Base-by-base conservation (phyloP, 2,888 invertebrate species). In the Stenodera caucasica region DNA sequence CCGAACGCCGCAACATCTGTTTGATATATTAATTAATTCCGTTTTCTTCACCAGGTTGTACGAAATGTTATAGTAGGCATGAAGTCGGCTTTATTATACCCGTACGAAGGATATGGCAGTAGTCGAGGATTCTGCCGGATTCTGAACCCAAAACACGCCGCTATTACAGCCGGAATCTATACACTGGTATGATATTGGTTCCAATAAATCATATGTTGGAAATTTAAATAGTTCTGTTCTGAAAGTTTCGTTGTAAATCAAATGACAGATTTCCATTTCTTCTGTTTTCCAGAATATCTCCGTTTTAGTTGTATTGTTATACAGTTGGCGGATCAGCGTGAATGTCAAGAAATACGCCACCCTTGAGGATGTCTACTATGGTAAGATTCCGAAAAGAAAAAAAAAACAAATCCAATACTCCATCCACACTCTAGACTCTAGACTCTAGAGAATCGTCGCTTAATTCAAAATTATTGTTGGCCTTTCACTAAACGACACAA, bases 291-390 rank as follows among this genome's bases (percentile, higher is more conserved):
- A 90, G 90, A 90, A 90, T 82, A 88, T 90, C 79, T 90, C 90
- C 67, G 86, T 90, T 73, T 75, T 90, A 70, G 90, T 90, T 72
- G 88, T 90, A 63, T 82, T 90, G 67, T 82, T 90, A 70, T 90
- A 90, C 78, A 88, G 89, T 74, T 90, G 90, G 90, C 83, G 89
- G 73, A 89, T 90, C 67, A 87, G 88, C 66, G 85, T 88, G 64
- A 90, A 90, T 73, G 85, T 88, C 61, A 88, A 88, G 77, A 86
- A 86, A 73, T 87, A 85, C 75, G 85, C 85, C 53, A 86, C 87
- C 60, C 79, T 90, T 60, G 88, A 89, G 74, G 90, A 90, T 77
- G 90, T 90, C 66, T 90, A 90, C 81, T 90, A 90, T 79, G 90
- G 90, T 90, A 78, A 86, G 86, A 77, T 11, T 18, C 5, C 26